Evolutionary conservation across 2,797 vertebrate genomes (phyloP), one percentile per base, ranked within the genome.

Genomic region (Sorex maritimensis): DNA sequence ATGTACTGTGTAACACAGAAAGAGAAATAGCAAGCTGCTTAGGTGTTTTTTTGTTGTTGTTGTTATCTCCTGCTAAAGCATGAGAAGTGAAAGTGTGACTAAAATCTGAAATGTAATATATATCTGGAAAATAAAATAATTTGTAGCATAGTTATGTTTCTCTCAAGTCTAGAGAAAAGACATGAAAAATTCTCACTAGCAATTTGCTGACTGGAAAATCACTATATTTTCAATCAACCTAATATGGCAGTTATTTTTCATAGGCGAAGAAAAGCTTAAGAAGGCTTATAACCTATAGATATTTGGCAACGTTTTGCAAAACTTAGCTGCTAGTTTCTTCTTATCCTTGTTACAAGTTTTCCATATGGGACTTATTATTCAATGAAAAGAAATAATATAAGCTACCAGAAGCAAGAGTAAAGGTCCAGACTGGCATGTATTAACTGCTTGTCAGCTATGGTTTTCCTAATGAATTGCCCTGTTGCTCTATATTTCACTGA

Each of bases 391-490:
- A 95, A 85, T 93, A 94, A 96, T 73, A 94, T 82, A 92, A 84
- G 77, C 82, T 92, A 90, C 44, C 38, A 95, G 94, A 98, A 97
- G 88, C 69, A 95, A 96, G 88, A 91, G 65, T 73, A 96, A 97
- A 91, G 83, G 92, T 96, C 95, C 89, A 95, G 97, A 96, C 94
- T 96, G 95, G 95, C 95, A 96, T 44, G 93, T 79, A 95, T 95
- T 97, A 97, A 93, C 95, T 96, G 95, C 98, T 98, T 98, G 95
- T 97, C 97, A 97, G 95, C 96, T 91, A 95, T 72, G 96, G 95
- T 97, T 98, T 97, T 98, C 96, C 95, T 98, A 98, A 98, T 97
- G 97, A 98, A 98, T 97, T 97, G 97, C 95, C 96, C 95, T 97
- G 97, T 97, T 97, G 97, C 97, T 98, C 97, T 97, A 97, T 94